These are phyloP conservation scores for Bombycilla garrulus DNA, from an alignment of 2,113 vertebrate species.

Conservation along the genomic window DNA sequence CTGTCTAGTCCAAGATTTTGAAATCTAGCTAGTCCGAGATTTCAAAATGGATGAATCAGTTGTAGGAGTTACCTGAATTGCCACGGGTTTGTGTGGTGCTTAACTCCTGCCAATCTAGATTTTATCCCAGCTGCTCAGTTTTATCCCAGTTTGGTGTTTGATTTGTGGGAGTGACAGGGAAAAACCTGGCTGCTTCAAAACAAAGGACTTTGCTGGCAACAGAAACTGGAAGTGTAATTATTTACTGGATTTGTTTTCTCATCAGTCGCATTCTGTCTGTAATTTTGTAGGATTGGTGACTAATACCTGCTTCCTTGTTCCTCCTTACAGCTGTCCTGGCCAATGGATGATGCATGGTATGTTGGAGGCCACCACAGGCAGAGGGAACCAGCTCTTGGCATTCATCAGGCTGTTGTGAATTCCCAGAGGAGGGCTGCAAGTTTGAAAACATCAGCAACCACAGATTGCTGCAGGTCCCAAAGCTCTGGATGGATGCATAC, in stretches of 20 bases:
- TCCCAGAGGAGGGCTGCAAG: fast-evolving
- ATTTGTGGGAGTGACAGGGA: not conserved
- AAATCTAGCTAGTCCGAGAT: not conserved
- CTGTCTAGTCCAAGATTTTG: not conserved
- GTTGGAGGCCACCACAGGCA: not conserved
- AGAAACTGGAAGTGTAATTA: not conserved
- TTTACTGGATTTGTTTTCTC: not conserved
- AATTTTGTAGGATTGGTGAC: not conserved
- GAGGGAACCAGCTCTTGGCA: fast-evolving
- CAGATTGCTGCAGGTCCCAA: not conserved
- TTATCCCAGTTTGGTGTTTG: not conserved
- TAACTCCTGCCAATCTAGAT: not conserved
- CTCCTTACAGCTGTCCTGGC: fast-evolving
- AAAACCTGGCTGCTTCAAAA: not conserved
- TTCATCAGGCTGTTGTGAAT: fast-evolving
- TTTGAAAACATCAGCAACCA: not conserved
- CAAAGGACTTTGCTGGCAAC: not conserved
- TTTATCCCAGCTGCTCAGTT: not conserved
- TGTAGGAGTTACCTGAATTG: not conserved
- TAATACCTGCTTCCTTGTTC: not conserved
- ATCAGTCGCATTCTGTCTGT: not conserved
- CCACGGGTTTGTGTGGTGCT: not conserved
- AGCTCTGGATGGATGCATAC: fast-evolving
- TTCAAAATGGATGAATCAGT: not conserved
- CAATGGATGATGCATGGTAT: fast-evolving